Conservation (phyloP, 2,797 vertebrate genomes). For the Otolemur crassicaudatus region DNA sequence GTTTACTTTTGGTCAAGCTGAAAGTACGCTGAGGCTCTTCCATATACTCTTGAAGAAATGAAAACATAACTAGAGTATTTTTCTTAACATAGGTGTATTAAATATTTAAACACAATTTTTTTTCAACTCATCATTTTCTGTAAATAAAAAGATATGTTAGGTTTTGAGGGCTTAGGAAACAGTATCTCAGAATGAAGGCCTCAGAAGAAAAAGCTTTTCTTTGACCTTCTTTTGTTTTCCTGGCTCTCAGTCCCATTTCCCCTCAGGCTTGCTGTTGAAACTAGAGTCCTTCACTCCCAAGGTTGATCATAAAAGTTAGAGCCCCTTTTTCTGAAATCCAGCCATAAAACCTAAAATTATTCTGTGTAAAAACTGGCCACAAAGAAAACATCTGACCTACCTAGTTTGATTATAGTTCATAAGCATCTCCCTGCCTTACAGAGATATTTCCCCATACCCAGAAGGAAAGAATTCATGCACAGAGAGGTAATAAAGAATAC, state of each 20-base stretch:
- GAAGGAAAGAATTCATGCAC: not conserved
- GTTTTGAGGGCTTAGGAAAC: not conserved
- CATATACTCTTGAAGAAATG: not conserved
- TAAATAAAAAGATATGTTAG: not conserved
- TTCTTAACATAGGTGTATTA: not conserved
- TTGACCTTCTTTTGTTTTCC: not conserved
- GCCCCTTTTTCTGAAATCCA: not conserved
- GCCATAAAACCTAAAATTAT: not conserved
- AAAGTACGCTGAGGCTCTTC: not conserved
- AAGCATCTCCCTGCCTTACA: not conserved
- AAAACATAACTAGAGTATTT: not conserved
- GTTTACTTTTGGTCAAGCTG: not conserved
- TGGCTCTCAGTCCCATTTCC: not conserved
- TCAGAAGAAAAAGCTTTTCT: not conserved
- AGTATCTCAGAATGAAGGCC: not conserved
- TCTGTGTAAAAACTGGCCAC: not conserved
- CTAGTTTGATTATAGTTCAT: not conserved
- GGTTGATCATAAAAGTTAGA: not conserved
- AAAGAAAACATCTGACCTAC: not conserved
- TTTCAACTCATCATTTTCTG: not conserved
- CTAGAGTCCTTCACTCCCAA: not conserved
- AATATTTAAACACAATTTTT: not conserved
- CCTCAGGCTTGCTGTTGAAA: not conserved
- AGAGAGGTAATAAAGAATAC: not conserved
- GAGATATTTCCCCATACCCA: too few relatives aligned